A percentile compares a stretch with the other conserved stretches of the same genome.
phyloP scores from a whole-genome alignment of 2,113 vertebrate genomes.

The Cheilinus undulatus region DNA sequence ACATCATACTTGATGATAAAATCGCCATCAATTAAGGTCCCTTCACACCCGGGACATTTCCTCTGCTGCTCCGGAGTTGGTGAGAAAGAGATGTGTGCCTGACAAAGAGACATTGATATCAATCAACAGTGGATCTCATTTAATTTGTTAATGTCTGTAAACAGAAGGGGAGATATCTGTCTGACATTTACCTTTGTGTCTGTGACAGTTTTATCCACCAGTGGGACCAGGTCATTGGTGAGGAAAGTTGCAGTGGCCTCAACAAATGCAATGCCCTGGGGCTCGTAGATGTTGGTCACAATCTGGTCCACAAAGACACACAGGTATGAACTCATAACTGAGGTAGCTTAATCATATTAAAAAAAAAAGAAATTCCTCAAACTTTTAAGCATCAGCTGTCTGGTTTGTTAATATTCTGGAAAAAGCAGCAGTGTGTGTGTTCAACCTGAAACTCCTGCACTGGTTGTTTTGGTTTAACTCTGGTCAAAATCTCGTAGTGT shows the following conservation, averaged over 20 bases:
- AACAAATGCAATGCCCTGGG: slow-evolving; percentile 88
- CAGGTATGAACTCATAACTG: not conserved
- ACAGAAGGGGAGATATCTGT: not conserved
- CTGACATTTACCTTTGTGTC: slow-evolving; percentile 83
- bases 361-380: not conserved
- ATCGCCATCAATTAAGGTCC: slow-evolving; percentile 86
- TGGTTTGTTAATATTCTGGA: not conserved
- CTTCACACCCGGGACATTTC: slow-evolving; percentile 83
- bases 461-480: slow-evolving; percentile 90
- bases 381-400: slow-evolving; percentile 36
- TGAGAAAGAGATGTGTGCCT: slow-evolving; percentile 80
- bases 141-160: not conserved
- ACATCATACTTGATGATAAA: slow-evolving; percentile 90
- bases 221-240: slow-evolving; percentile 85
- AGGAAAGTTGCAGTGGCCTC: slow-evolving; percentile 87
- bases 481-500: slow-evolving; percentile 90
- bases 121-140: not conserved
- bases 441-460: slow-evolving; percentile 81
- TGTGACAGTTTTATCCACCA: slow-evolving; percentile 87
- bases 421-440: slow-evolving; percentile 55
- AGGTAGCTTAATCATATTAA: too few relatives aligned
- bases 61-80: slow-evolving; percentile 87
- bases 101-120: not conserved
- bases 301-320: slow-evolving; percentile 81
- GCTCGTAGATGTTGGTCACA: slow-evolving; percentile 88